Base-by-base conservation (phyloP, 2,797 vertebrate species). In the Periparus ater region DNA sequence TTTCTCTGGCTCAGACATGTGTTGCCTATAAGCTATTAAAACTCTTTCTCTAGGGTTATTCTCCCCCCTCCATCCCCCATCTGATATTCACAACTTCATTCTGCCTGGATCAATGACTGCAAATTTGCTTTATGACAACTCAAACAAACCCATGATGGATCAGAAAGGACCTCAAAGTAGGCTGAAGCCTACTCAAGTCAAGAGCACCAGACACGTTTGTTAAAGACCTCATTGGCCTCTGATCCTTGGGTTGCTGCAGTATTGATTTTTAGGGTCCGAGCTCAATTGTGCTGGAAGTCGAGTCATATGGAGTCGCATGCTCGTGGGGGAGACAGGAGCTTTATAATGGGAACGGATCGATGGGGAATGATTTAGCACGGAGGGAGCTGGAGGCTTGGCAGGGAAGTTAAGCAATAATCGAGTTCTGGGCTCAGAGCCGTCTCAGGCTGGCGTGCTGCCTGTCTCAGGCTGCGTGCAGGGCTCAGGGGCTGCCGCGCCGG, bases 191-290 rank as follows among this genome's bases (percentile, higher is more conserved):
- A 96, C 98, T 98, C 96, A 97, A 97, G 95, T 97, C 97, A 97
- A 96, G 96, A 98, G 98, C 98, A 98, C 96, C 97, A 98, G 98
- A 98, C 98, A 98, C 98, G 98, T 98, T 99, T 98, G 98, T 98
- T 99, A 98, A 98, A 98, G 98, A 98, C 98, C 98, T 98, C 97
- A 97, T 98, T 98, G 98, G 99, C 98, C 98, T 98, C 94, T 98
- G 98, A 98, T 98, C 98, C 97, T 88, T 96, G 98, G 98, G 98
- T 98, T 98, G 98, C 98, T 97, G 98, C 71, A 94, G 97, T 98
- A 99, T 99, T 99, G 98, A 99, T 99, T 99, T 97, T 94, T 84
- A 91, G 83, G 93, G 97, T 96, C 98, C 60, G 75, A 82, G 94
- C 98, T 98, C 98, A 98, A 98, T 98, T 98, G 98, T 96, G 97